Base-by-base conservation (phyloP, 2,113 vertebrate species). In the Brienomyrus longianalis region DNA sequence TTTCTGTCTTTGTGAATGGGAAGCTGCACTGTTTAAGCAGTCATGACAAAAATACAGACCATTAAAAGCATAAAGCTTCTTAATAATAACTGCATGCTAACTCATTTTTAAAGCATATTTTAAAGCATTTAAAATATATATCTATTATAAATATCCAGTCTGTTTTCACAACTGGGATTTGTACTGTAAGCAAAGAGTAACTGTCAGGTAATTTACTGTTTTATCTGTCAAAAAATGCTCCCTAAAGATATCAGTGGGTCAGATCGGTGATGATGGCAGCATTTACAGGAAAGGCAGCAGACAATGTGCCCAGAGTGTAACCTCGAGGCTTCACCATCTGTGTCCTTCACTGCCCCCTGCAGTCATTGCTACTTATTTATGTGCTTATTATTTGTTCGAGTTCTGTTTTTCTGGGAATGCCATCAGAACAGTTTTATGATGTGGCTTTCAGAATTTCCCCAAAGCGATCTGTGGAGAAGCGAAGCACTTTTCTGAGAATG, bases 401-500 rank as follows among this genome's bases (percentile, higher is more conserved):
- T 85, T 88, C 50, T 84, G 23, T 84, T 89, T 89, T 62, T 62
- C 80, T 84, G 51, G 47, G 80, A 89, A 83, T 8, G 77, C 88
- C 83, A 80, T 59, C 80, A 62, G 88, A 59, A 89, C 88, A 84
- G 54, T 89, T 89, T 89, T 62, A 89, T 45, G 23, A 89, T 84
- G 86, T 90, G 74, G 45, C 83, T 92, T 39, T 52, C 84, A 52
- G 90, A 93, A 88, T 88, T 85, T 70, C 89, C 91, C 89, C 54
- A 9, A 45, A 89, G 88, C 87, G 56, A 70, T 91, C 91, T 88
- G 91, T 66, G 70, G 90, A 91, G 91, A 77, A 70, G 59, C 87
- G 0, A 54, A 48, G 80, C 48, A 23, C 83, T 87, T 88, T 90
- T 87, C 91, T 92, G 92, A 91, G 90, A 77, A 59, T 50, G 54